Percentiles rank a stretch among this genome's conserved stretches.
phyloP scores from a whole-genome alignment of 2,113 vertebrate species.

The Furnarius figulus region DNA sequence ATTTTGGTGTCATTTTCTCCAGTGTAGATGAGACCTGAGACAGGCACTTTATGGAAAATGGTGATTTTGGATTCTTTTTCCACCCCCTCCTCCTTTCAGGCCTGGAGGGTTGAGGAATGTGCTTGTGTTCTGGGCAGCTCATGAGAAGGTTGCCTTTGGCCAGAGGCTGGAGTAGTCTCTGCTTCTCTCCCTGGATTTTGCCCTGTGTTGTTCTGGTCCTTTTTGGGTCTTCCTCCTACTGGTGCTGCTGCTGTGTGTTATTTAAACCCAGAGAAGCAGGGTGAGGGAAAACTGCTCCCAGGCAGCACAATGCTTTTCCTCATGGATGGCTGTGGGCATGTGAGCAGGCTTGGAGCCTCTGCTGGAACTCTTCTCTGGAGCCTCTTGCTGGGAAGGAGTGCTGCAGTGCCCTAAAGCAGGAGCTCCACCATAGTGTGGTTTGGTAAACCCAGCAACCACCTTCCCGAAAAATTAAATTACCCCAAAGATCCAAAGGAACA shows the following conservation, averaged over 20 bases:
- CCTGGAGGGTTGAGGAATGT: neutral
- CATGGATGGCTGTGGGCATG: neutral
- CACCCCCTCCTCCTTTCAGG: neutral
- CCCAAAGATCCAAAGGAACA: fast-evolving
- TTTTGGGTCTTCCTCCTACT: neutral
- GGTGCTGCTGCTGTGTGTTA: neutral
- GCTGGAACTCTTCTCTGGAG: neutral
- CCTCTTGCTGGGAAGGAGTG: neutral
- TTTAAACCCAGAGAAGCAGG: neutral
- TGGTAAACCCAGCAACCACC: neutral
- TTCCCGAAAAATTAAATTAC: neutral
- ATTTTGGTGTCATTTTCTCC: neutral
- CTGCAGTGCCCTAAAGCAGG: neutral
- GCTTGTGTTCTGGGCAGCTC: neutral
- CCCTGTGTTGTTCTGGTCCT: neutral
- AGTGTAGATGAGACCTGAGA: neutral
- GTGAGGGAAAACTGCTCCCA: neutral
- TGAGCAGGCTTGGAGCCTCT: neutral
- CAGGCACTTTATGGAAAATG: neutral
- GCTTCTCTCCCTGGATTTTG: neutral
- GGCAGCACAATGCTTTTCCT: neutral
- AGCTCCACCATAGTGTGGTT: neutral
- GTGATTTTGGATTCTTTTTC: neutral
- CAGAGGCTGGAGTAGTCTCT: neutral
- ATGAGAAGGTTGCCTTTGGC: neutral